A percentile compares a stretch with the other conserved stretches of the same genome.
phyloP scores from a whole-genome alignment of 2,113 vertebrate genomes.

The Dasyornis broadbenti region DNA sequence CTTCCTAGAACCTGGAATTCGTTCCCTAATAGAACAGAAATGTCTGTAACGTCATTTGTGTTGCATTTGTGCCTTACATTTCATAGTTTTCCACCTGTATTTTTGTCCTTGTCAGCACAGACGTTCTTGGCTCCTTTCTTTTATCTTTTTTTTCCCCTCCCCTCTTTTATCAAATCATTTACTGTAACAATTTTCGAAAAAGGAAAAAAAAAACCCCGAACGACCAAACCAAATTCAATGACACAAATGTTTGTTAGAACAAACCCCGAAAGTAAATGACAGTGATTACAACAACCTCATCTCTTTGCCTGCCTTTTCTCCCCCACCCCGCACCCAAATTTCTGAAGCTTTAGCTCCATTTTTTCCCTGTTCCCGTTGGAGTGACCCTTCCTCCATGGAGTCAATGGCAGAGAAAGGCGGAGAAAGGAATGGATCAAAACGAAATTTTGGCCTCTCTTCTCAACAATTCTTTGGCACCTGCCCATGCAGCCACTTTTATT shows the following conservation, averaged over 20 bases:
- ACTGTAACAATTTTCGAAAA: neutral
- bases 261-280: neutral
- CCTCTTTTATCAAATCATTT: neutral
- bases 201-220: neutral
- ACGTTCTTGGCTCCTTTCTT: neutral
- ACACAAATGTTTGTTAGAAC: neutral
- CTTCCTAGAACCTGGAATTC: neutral
- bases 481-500: neutral
- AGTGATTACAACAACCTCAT: neutral
- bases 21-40: neutral
- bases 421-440: neutral
- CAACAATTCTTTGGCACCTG: neutral
- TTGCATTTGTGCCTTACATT: slow-evolving; percentile 19
- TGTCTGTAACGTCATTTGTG: slow-evolving; percentile 16
- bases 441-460: neutral
- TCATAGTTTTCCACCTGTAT: neutral
- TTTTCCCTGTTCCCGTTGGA: neutral
- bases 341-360: neutral
- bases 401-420: neutral
- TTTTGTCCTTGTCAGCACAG: slow-evolving; percentile 36
- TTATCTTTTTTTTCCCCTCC: neutral
- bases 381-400: neutral
- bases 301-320: neutral
- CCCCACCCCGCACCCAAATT: fast-evolving
- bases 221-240: neutral